Evolutionary conservation across 2,113 vertebrate species (phyloP).

Genomic region (Ranitomeya variabilis): DNA sequence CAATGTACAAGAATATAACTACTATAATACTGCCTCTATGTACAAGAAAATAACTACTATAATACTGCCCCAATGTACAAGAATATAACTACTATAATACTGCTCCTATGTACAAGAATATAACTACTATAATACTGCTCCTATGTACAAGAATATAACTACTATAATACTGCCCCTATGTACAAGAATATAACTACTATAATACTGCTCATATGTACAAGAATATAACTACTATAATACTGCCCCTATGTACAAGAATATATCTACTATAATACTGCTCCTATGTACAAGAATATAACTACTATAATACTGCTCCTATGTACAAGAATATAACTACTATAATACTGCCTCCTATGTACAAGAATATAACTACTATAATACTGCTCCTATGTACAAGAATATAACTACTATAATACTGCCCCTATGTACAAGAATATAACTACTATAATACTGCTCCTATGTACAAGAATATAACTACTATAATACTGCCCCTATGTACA

Average conservation of each 20-base stretch:
- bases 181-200: background rate
- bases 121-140: background rate
- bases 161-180: background rate
- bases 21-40: background rate
- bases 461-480: conserved; percentile 3
- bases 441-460: conserved; percentile 13
- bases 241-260: background rate
- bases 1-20: background rate
- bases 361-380: conserved; percentile 23
- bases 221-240: too few relatives aligned
- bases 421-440: conserved; percentile 10
- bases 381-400: conserved; percentile 17
- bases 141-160: too few relatives aligned
- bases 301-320: background rate
- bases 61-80: background rate
- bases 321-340: conserved; percentile 20
- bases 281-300: background rate
- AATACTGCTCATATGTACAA: too few relatives aligned
- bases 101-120: background rate
- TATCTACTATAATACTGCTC: background rate
- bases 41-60: background rate
- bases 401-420: conserved; percentile 18
- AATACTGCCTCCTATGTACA: conserved; percentile 16
- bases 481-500: background rate
- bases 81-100: background rate